A percentile compares a stretch with the other conserved stretches of the same genome.
Evolutionary conservation across 2,888 invertebrate genomes (phyloP).

Genomic region (Seira ritae): DNA sequence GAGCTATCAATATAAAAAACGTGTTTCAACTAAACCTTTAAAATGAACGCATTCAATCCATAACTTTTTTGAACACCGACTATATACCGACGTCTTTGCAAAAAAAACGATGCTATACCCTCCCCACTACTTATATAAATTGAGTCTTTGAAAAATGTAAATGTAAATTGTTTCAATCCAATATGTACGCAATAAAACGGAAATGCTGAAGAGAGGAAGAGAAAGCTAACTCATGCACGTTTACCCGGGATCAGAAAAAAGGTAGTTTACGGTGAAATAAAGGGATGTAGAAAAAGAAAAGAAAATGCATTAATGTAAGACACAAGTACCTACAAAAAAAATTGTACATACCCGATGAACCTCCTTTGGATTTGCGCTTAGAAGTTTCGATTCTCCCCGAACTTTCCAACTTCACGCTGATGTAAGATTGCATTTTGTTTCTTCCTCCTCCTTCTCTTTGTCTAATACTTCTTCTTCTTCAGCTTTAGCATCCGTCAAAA

Average conservation of each 20-base stretch:
- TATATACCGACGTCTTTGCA: no score
- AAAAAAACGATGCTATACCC: conserved; percentile 33
- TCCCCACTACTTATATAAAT: conserved; percentile 61
- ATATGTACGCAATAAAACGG: conserved; percentile 40
- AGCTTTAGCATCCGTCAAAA: conserved; percentile 51
- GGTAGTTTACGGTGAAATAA: background rate
- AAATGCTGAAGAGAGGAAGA: conserved; percentile 30
- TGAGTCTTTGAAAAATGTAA: conserved; percentile 60
- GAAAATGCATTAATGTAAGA: conserved; percentile 46
- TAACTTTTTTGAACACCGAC: conserved; percentile 43
- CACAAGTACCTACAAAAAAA: no score
- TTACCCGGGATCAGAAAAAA: background rate
- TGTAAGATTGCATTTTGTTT: conserved; percentile 68
- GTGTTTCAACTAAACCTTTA: conserved; percentile 1
- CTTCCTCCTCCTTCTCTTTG: background rate
- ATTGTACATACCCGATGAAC: conserved; percentile 58
- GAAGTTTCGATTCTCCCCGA: conserved; percentile 65
- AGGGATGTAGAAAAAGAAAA: conserved; percentile 23
- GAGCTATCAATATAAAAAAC: conserved; percentile 42
- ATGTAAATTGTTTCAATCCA: conserved; percentile 64
- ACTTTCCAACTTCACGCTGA: conserved; percentile 68
- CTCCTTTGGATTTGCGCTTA: conserved; percentile 57
- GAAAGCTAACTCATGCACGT: background rate
- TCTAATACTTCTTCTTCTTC: conserved; percentile 15
- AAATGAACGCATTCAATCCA: conserved; percentile 46